A percentile compares a stretch with the other conserved stretches of the same genome.
phyloP scores from a whole-genome alignment of 1,140 invertebrate genomes.

The Pomacea maculata region DNA sequence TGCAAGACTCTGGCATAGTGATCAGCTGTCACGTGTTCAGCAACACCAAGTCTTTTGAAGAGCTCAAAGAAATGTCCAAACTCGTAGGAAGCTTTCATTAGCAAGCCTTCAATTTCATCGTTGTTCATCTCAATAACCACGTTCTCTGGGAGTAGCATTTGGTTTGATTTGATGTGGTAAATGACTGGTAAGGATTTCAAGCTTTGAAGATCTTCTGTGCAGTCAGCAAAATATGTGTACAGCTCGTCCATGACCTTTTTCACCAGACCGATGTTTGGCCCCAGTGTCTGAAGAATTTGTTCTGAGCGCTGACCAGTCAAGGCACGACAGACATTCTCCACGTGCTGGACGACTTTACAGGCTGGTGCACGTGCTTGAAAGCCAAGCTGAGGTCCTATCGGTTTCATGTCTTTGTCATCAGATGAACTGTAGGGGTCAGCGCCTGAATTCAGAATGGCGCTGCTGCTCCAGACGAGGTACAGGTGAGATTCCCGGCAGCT shows the following conservation, averaged over 20 bases:
- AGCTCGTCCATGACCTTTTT: slow-evolving; percentile 25
- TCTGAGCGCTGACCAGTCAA: slow-evolving; percentile 8
- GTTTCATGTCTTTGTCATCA: neutral
- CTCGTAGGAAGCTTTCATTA: slow-evolving; percentile 37
- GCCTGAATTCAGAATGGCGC: neutral
- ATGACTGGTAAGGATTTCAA: neutral
- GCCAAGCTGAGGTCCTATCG: neutral
- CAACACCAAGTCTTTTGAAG: slow-evolving; percentile 43
- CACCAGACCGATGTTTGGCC: slow-evolving; percentile 3
- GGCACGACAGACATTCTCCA: neutral
- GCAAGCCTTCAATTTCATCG: slow-evolving; percentile 41
- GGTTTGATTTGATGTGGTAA: neutral
- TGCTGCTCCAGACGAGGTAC: slow-evolving; percentile 5
- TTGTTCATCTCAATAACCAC: slow-evolving; percentile 38
- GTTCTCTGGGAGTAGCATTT: slow-evolving; percentile 36
- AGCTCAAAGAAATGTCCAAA: slow-evolving; percentile 40
- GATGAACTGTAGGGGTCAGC: neutral
- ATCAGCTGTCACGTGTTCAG: slow-evolving; percentile 23
- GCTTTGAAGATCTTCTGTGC: slow-evolving; percentile 2
- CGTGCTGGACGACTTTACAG: neutral
- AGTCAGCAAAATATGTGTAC: slow-evolving; percentile 24
- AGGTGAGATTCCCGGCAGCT: slow-evolving; percentile 1
- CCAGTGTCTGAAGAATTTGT: neutral
- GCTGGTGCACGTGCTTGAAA: neutral
- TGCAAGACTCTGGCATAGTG: slow-evolving; percentile 37